Conservation (phyloP, 2,888 invertebrate species). For the Pachycephus smyrnensis region DNA sequence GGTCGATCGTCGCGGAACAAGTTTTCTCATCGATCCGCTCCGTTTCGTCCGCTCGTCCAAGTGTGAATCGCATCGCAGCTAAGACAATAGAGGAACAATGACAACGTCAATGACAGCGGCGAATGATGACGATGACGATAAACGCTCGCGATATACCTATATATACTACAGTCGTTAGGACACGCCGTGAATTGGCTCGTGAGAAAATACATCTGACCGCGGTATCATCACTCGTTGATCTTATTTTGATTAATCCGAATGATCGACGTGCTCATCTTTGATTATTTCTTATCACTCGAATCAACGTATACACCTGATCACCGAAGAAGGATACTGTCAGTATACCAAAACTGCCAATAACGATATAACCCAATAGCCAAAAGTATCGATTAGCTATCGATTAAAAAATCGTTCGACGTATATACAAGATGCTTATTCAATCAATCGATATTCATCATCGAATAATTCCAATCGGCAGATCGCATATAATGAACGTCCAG, state of each 20-base stretch:
- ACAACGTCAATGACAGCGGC: background rate
- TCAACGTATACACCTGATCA: background rate
- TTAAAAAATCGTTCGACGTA: too few relatives aligned
- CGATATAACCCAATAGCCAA: too few relatives aligned
- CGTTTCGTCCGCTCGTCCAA: constrained; percentile 37
- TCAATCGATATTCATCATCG: background rate
- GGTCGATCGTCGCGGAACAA: background rate
- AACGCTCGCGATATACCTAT: background rate
- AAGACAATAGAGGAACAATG: background rate
- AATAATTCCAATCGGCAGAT: background rate
- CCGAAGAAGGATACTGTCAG: background rate
- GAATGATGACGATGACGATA: background rate
- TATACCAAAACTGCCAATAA: too few relatives aligned
- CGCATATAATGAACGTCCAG: background rate
- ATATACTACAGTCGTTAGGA: background rate
- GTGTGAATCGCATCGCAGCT: constrained; percentile 2
- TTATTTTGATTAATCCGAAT: background rate
- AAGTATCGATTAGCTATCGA: too few relatives aligned
- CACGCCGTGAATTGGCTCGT: background rate
- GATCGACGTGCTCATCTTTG: background rate
- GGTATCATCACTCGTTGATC: background rate
- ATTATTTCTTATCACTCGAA: background rate
- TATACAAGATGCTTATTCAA: too few relatives aligned
- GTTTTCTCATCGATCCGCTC: constrained; percentile 40
- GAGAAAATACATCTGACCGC: background rate